Conservation (phyloP, 1,140 invertebrate genomes). For the Cryptotermes secundus region DNA sequence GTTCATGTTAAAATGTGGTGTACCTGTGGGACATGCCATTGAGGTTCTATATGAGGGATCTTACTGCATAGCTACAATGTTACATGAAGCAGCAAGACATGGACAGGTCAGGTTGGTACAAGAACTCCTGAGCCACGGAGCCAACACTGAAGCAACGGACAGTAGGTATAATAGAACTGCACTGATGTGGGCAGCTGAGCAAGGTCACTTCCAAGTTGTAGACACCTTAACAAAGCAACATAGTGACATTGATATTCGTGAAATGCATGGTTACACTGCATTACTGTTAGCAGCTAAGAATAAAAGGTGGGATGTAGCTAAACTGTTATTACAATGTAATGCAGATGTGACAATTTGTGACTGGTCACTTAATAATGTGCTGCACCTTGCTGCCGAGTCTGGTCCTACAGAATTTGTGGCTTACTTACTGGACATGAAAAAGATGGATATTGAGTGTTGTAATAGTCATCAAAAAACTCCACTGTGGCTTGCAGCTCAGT, state of each 20-base stretch:
- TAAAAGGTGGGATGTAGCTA: not conserved
- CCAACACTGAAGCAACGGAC: not conserved
- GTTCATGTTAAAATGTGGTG: not conserved
- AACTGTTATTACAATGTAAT: not conserved
- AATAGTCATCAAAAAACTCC: not conserved
- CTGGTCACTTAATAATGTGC: not conserved
- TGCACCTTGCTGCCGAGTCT: not conserved
- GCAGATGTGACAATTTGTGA: not conserved
- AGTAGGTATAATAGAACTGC: not conserved
- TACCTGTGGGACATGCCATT: not conserved
- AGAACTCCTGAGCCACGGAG: not conserved
- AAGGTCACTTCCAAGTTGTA: not conserved
- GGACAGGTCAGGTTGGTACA: not conserved
- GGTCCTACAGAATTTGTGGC: not conserved
- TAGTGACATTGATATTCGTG: not conserved
- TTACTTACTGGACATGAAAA: not conserved
- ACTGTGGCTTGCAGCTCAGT: not conserved
- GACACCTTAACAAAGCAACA: not conserved
- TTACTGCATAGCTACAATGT: not conserved
- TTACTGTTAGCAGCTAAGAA: not conserved
- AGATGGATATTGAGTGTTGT: not conserved
- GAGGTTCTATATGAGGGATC: not conserved
- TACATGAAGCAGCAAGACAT: not conserved
- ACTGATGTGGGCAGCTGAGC: not conserved
- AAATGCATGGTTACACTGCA: not conserved